Evolutionary conservation across 2,888 invertebrate species (phyloP).

Genomic region (Ophraella communa): DNA sequence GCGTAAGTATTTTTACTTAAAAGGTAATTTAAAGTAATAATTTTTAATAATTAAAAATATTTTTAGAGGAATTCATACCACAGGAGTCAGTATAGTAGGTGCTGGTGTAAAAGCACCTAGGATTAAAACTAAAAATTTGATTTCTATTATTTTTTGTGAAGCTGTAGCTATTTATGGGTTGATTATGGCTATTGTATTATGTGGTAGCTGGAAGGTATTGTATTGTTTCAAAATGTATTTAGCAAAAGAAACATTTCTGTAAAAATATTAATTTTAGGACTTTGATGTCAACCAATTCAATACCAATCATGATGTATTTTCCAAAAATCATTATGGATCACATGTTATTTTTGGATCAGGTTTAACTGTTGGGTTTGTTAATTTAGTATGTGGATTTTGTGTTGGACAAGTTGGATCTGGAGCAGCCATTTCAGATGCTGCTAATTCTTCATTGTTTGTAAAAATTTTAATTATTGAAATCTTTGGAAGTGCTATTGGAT

Average conservation of each 20-base stretch:
- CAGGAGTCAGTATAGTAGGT: slow-evolving; percentile 94
- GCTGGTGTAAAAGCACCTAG: slow-evolving; percentile 98
- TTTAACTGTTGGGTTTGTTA: slow-evolving; percentile 91
- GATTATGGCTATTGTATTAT: slow-evolving; percentile 96
- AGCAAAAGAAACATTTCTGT: neutral
- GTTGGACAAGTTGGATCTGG: slow-evolving; percentile 98
- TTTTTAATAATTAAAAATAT: neutral
- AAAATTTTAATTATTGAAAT: slow-evolving; percentile 99
- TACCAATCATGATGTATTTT: slow-evolving; percentile 34
- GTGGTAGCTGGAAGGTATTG: slow-evolving; percentile 73
- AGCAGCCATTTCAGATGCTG: slow-evolving; percentile 98
- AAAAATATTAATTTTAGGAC: slow-evolving; percentile 36
- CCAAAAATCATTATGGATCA: slow-evolving; percentile 79
- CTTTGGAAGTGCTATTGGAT: slow-evolving; percentile 98
- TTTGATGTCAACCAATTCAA: slow-evolving; percentile 32
- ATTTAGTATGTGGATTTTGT: slow-evolving; percentile 93
- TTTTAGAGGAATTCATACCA: slow-evolving; percentile 90
- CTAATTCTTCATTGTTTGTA: slow-evolving; percentile 95
- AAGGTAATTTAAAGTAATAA: neutral
- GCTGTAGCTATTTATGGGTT: slow-evolving; percentile 99
- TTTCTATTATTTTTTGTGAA: slow-evolving; percentile 99
- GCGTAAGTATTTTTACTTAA: slow-evolving; percentile 64
- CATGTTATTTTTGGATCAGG: slow-evolving; percentile 97
- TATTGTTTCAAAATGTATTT: neutral
- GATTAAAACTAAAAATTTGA: slow-evolving; percentile 98